phyloP scores from a whole-genome alignment of 30 jellyfish, hydroid and myxozoan species.

The Aurelia aurita complex sp. Pacific region DNA sequence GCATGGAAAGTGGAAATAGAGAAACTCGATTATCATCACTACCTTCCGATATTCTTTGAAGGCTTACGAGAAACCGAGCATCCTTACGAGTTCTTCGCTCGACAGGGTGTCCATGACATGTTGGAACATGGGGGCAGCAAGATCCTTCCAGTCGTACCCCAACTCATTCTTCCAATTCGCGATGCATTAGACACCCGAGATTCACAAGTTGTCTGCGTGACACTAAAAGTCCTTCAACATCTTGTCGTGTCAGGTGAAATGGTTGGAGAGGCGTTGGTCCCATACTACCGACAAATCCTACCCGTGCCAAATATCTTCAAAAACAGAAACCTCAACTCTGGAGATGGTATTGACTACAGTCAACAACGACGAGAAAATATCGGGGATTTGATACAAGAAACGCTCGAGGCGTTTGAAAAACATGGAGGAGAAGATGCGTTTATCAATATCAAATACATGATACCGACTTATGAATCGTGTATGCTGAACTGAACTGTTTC shows the following conservation, averaged over 20 bases:
- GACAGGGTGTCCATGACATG: conserved; percentile 99
- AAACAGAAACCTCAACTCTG: conserved; percentile 83
- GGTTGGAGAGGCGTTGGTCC: conserved; percentile 96
- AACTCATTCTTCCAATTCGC: conserved; percentile 90
- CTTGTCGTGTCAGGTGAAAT: conserved; percentile 83
- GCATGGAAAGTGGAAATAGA: conserved; percentile 99
- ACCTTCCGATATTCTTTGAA: conserved; percentile 92
- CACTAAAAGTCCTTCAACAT: conserved; percentile 87
- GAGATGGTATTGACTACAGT: conserved; percentile 94
- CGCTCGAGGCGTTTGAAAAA: conserved; percentile 85
- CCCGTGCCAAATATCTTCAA: conserved; percentile 89
- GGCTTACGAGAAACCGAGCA: conserved; percentile 89
- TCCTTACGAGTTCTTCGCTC: conserved; percentile 90
- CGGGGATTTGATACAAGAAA: conserved; percentile 94
- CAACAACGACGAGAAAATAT: conserved; percentile 92
- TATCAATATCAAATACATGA: conserved; percentile 92
- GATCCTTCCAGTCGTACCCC: conserved; percentile 91
- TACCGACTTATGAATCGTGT: conserved; percentile 97
- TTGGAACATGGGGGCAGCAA: conserved; percentile 95
- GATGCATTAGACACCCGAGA: conserved; percentile 91
- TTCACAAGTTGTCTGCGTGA: conserved; percentile 83
- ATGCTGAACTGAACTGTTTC: conserved; percentile 56
- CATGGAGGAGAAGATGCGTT: conserved; percentile 99
- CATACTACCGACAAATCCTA: conserved; percentile 91
- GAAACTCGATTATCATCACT: conserved; percentile 88